Evolutionary conservation across 2,888 invertebrate species (phyloP).

Genomic region (Tetheella fluctuosa): DNA sequence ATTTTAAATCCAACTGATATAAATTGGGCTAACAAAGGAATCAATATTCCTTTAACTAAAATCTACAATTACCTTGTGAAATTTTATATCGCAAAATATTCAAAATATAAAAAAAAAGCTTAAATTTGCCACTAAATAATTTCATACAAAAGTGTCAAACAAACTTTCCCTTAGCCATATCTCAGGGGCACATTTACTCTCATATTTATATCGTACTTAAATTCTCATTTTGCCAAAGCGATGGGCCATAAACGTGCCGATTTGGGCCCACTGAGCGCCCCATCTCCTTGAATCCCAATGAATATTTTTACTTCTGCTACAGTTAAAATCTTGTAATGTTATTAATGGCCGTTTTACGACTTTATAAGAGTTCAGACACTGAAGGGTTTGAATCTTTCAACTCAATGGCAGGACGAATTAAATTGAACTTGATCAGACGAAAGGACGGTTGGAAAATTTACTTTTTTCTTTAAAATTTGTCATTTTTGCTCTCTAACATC

Average conservation of each 20-base stretch:
- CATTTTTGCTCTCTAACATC: too few species aligned
- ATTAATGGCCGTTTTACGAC: conserved; percentile 3
- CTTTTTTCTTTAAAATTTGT: too few species aligned
- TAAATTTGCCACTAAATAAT: background rate
- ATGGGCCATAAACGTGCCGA: conserved; percentile 43
- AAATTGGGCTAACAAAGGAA: too few species aligned
- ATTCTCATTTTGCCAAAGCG: conserved; percentile 51
- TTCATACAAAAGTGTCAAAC: background rate
- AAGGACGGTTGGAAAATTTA: background rate
- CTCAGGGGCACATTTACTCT: conserved; percentile 28
- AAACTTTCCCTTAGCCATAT: conserved; percentile 14
- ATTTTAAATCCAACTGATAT: too few species aligned
- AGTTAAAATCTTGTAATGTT: conserved; percentile 1
- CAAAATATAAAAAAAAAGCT: background rate
- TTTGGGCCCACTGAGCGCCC: conserved; percentile 27
- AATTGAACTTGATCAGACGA: conserved; percentile 9
- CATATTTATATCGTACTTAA: conserved; percentile 53
- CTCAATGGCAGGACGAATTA: background rate
- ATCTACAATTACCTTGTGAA: too few species aligned
- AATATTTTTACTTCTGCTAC: conserved; percentile 33
- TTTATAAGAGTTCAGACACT: background rate
- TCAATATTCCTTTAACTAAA: too few species aligned
- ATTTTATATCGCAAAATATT: too few species aligned
- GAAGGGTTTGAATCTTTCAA: conserved; percentile 4
- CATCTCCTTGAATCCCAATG: conserved; percentile 19